Percentiles rank a stretch among this genome's conserved stretches.
These are phyloP conservation scores for Choristoneura fumiferana DNA, from an alignment of 1,140 invertebrate genomes.

Conservation along the genomic window DNA sequence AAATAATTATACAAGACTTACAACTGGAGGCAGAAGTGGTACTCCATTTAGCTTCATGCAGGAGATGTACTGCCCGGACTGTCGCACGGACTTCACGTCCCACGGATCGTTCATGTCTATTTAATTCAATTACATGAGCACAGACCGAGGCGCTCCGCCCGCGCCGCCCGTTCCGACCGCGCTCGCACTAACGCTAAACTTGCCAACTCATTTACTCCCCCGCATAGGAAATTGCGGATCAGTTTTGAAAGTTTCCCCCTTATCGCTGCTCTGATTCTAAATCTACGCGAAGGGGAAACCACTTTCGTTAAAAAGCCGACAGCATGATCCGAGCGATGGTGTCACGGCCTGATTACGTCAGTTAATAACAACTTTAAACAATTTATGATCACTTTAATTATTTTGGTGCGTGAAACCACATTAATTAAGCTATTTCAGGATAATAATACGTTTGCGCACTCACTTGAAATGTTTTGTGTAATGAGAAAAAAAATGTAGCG, in stretches of 20 bases:
- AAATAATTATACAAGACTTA: slow-evolving; percentile 53
- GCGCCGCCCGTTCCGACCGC: slow-evolving; percentile 8
- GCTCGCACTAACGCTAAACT: not conserved
- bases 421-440: slow-evolving; percentile 11
- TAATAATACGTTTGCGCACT: slow-evolving; percentile 3
- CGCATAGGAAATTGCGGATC: slow-evolving; percentile 28
- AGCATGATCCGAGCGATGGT: slow-evolving; percentile 41
- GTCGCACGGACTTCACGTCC: slow-evolving; percentile 67
- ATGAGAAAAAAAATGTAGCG: slow-evolving; percentile 3
- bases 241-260: slow-evolving; percentile 28
- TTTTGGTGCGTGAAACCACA: not conserved
- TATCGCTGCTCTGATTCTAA: slow-evolving; percentile 18
- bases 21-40: slow-evolving; percentile 81
- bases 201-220: slow-evolving; percentile 18
- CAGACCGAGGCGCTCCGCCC: not conserved
- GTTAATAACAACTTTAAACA: slow-evolving; percentile 33
- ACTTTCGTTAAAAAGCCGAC: slow-evolving; percentile 37
- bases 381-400: slow-evolving; percentile 16
- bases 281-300: slow-evolving; percentile 32
- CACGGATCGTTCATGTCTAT: slow-evolving; percentile 68
- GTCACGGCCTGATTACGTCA: slow-evolving; percentile 58
- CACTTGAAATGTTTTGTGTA: slow-evolving; percentile 16
- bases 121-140: slow-evolving; percentile 26
- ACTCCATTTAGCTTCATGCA: slow-evolving; percentile 82
- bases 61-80: slow-evolving; percentile 73